These are phyloP conservation scores for Gobionotothen gibberifrons DNA, from an alignment of 2,797 vertebrate genomes.

Conservation along the genomic window DNA sequence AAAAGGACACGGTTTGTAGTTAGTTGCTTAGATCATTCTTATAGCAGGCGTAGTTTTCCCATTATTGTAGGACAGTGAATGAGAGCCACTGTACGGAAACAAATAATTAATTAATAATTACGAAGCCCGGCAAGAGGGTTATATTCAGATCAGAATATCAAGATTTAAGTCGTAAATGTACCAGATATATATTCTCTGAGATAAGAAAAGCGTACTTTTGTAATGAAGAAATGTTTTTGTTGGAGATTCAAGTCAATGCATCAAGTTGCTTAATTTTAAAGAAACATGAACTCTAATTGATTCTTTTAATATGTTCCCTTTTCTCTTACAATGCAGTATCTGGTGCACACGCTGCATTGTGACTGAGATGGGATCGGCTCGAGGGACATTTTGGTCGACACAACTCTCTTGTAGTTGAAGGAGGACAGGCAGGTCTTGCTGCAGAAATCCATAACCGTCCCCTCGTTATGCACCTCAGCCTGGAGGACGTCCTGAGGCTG, in stretches of 20 bases:
- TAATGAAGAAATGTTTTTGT: no score
- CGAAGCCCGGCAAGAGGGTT: no score
- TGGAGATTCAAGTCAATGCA: no score
- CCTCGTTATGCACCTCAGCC: constrained; percentile 85
- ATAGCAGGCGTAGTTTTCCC: neutral
- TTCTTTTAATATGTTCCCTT: neutral
- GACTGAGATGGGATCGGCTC: constrained; percentile 51
- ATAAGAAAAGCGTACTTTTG: no score
- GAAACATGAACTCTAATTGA: neutral
- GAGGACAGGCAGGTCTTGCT: constrained; percentile 89
- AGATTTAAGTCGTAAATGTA: no score
- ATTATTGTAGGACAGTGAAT: no score
- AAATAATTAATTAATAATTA: no score
- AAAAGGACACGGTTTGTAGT: neutral
- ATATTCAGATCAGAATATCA: no score
- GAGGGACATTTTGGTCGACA: constrained; percentile 48
- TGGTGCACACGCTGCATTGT: constrained; percentile 91
- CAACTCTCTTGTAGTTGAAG: constrained; percentile 85
- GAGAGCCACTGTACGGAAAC: no score
- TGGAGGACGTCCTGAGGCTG: constrained; percentile 88
- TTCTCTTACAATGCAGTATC: constrained; percentile 86
- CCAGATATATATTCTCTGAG: no score
- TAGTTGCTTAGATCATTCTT: neutral
- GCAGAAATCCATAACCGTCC: constrained; percentile 90
- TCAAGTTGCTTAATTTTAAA: no score